These are phyloP conservation scores for Leptopilina drosophilae DNA, from an alignment of 2,888 invertebrate genomes.

Conservation along the genomic window DNA sequence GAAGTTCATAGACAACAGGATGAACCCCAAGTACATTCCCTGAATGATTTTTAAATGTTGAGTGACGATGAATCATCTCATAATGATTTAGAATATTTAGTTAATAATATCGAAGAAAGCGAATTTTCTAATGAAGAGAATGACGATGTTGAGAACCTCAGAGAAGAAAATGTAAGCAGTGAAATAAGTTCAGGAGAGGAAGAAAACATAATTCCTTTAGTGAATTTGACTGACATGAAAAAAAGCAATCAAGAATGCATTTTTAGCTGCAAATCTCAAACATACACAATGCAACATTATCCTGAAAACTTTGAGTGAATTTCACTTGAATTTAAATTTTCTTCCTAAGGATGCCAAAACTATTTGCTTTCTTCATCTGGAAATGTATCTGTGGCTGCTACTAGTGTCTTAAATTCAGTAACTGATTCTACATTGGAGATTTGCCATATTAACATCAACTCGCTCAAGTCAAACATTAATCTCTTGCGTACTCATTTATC, in stretches of 20 bases:
- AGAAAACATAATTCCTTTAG: background rate
- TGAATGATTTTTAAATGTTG: background rate
- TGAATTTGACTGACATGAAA: slow-evolving; percentile 38
- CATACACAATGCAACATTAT: slow-evolving; percentile 41
- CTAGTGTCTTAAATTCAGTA: too few relatives aligned
- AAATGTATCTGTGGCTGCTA: too few relatives aligned
- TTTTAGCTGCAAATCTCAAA: slow-evolving; percentile 39
- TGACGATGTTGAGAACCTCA: background rate
- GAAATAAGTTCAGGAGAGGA: background rate
- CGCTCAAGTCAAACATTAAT: too few relatives aligned
- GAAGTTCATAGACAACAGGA: background rate
- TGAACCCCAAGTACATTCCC: background rate
- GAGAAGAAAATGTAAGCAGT: background rate
- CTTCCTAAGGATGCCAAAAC: slow-evolving; percentile 19
- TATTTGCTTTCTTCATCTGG: too few relatives aligned
- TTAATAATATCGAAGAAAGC: background rate
- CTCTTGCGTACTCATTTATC: too few relatives aligned
- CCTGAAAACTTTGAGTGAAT: slow-evolving; percentile 33
- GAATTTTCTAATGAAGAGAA: background rate
- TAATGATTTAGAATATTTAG: background rate
- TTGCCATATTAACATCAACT: too few relatives aligned
- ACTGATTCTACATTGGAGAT: too few relatives aligned
- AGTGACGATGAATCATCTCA: background rate
- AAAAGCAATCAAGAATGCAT: slow-evolving; percentile 39
- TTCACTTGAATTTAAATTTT: slow-evolving; percentile 26